Percentiles rank a stretch among this genome's conserved stretches.
phyloP scores from a whole-genome alignment of 2,888 invertebrate species.

The Thyatira batis region DNA sequence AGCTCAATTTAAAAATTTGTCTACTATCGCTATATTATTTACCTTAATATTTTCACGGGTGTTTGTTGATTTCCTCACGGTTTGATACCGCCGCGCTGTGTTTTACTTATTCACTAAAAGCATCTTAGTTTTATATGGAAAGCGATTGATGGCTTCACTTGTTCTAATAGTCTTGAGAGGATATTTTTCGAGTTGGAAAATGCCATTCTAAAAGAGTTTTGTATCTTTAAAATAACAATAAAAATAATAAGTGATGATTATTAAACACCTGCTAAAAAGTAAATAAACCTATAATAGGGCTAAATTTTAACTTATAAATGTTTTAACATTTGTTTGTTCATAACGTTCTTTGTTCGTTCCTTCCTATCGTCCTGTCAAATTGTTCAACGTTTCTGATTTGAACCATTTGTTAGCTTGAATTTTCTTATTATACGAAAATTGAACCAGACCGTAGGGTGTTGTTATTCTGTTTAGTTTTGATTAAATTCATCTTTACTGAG shows the following conservation, averaged over 20 bases:
- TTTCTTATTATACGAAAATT: slow-evolving; percentile 44
- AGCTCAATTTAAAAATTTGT: slow-evolving; percentile 70
- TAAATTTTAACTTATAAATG: slow-evolving; percentile 8
- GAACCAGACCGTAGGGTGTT: slow-evolving; percentile 31
- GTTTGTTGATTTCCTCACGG: slow-evolving; percentile 4
- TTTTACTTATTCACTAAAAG: background rate
- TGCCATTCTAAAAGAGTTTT: too few species aligned
- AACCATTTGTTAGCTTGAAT: slow-evolving; percentile 32
- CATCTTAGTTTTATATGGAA: background rate
- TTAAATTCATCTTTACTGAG: slow-evolving; percentile 50
- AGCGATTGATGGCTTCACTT: background rate
- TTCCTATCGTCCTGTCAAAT: slow-evolving; percentile 34
- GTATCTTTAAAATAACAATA: too few species aligned
- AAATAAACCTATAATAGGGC: too few species aligned
- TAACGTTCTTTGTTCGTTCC: slow-evolving; percentile 36
- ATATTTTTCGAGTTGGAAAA: background rate
- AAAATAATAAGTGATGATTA: too few species aligned
- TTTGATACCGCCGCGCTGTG: background rate
- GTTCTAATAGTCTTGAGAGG: background rate
- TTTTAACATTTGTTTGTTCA: slow-evolving; percentile 32
- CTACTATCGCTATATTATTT: slow-evolving; percentile 40
- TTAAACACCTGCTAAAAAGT: too few species aligned
- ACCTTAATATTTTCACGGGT: slow-evolving; percentile 28
- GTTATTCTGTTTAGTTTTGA: slow-evolving; percentile 52
- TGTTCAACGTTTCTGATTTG: slow-evolving; percentile 38